Percentiles rank a stretch among this genome's conserved stretches.
These are phyloP conservation scores for Enteromius treurensis DNA, from an alignment of 2,797 vertebrate genomes.

Conservation along the genomic window DNA sequence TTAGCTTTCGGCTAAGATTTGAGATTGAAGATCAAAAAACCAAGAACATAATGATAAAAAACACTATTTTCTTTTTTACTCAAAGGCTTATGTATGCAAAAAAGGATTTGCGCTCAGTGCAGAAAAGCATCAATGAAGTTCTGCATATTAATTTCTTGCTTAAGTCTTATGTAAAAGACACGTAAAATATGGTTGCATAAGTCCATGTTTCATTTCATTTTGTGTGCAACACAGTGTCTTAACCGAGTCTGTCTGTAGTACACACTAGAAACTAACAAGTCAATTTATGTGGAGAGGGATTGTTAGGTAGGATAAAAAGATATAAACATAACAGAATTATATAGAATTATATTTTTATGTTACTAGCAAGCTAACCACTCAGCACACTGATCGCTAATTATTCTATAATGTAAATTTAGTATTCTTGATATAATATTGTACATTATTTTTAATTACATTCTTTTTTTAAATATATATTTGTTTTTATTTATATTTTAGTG, in stretches of 20 bases:
- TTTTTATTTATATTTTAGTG: background rate
- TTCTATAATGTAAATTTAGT: background rate
- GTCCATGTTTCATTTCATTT: slow-evolving; percentile 18
- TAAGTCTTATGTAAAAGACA: slow-evolving; percentile 38
- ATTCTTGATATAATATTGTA: background rate
- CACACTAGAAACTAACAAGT: background rate
- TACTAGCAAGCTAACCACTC: background rate
- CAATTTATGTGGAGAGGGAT: background rate
- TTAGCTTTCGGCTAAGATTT: slow-evolving; percentile 79
- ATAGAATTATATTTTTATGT: background rate
- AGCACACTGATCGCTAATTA: background rate
- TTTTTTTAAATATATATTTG: background rate
- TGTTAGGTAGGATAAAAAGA: background rate
- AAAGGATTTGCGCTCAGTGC: slow-evolving; percentile 10
- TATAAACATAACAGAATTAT: background rate
- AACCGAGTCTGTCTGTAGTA: background rate
- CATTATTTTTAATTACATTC: background rate
- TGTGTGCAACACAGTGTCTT: background rate
- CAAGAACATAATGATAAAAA: slow-evolving; percentile 64
- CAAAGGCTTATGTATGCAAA: slow-evolving; percentile 46
- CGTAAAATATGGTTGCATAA: slow-evolving; percentile 11
- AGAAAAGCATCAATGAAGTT: slow-evolving; percentile 41
- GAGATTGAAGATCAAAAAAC: slow-evolving; percentile 67
- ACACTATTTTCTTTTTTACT: slow-evolving; percentile 25
- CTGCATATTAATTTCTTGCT: slow-evolving; percentile 39